Percentiles rank a stretch among this genome's conserved stretches.
These are phyloP conservation scores for Brachylomia viminalis DNA, from an alignment of 2,888 invertebrate genomes.

Conservation along the genomic window DNA sequence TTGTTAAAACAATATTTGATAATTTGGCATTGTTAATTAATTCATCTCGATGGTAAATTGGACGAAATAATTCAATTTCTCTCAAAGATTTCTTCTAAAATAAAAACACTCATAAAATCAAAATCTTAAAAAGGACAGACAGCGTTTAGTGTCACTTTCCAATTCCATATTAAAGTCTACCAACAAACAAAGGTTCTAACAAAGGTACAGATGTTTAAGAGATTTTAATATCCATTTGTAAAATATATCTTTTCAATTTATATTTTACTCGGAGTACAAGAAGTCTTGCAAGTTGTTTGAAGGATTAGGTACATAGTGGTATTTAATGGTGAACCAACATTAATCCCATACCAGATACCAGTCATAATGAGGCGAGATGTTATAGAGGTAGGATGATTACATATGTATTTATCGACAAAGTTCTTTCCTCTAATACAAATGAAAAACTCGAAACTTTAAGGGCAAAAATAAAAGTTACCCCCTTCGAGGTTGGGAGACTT, in stretches of 20 bases:
- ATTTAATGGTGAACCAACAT: too few species aligned
- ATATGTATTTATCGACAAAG: neutral
- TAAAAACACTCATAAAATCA: constrained; percentile 17
- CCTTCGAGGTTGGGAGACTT: neutral
- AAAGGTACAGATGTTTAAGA: constrained; percentile 7
- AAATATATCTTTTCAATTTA: constrained; percentile 3
- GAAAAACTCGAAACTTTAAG: neutral
- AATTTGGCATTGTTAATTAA: neutral
- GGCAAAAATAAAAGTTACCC: neutral
- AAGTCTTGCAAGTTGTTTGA: neutral
- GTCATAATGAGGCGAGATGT: too few species aligned
- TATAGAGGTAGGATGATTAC: neutral
- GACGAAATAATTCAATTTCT: neutral
- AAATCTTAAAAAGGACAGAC: neutral
- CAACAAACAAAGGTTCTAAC: neutral
- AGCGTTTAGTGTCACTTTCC: constrained; percentile 10
- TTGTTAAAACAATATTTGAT: neutral
- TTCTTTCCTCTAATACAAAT: neutral
- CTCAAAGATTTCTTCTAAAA: neutral
- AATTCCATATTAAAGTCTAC: constrained; percentile 45
- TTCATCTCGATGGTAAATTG: neutral
- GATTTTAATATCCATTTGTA: constrained; percentile 42
- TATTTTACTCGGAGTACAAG: neutral
- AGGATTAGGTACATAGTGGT: neutral
- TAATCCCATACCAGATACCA: neutral